Base-by-base conservation (phyloP, 2,113 vertebrate genomes). In the Ophthalmolycus amberensis region DNA sequence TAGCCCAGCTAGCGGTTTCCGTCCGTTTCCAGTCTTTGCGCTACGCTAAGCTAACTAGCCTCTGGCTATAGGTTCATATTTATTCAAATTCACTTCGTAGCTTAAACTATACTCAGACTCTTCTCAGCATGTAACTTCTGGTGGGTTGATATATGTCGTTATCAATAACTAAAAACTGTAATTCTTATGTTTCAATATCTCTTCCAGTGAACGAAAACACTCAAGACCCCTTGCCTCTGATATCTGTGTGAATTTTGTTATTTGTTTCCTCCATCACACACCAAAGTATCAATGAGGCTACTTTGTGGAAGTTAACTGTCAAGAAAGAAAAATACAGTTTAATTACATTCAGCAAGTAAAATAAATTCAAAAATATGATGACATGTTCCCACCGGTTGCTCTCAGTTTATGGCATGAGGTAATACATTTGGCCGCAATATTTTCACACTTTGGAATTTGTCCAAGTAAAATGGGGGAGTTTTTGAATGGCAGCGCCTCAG, bases 371-470 rank as follows among this genome's bases (percentile, higher is more conserved):
- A 25, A 12, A 56, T 25, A 59, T 34, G 32, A 25, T 37, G 32
- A 3, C 38, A 42, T 34, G 22, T 40, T 89, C 0, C 16, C 34
- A 37, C 4, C 25, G 38, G 16, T 27, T 40, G 12, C 12, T 58
- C 44, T 79, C 48, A 62, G 32, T 52, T 77, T 29, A 32, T 18
- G 15, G n/a, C 60, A 34, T n/a, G 14, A 80, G 34, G 58, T 71
- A 44, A 71, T 84, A 73, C 37, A 77, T 56, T 65, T 20, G 27
- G 62, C 71, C 27, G 42, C 48, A 52, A 64, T 69, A 22, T 82
- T 79, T 81, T 80, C 66, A 27, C 29, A 67, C 37, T 64, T 34
- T 75, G 70, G 65, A 38, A 15, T 59, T 54, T 11, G 6, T 68
- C 48, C 73, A 81, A 48, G 42, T 38, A 16, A 67, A 34, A 27